Evolutionary conservation across 2,797 vertebrate genomes (phyloP), one percentile per base, ranked within the genome.

Genomic region (Oceanodroma leucorhoa): DNA sequence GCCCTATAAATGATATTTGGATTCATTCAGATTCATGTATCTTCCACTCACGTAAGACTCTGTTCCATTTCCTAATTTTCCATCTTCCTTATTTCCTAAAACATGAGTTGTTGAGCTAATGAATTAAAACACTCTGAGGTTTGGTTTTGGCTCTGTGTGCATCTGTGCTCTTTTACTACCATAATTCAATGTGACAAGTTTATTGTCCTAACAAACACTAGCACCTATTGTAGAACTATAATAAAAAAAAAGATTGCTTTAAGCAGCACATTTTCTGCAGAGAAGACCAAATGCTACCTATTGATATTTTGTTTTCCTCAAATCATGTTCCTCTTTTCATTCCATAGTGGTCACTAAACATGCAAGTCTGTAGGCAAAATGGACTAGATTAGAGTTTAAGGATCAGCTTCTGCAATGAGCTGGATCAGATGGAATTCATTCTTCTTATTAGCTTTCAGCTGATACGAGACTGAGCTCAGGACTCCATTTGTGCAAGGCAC

Each of bases 111-210:
- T 97, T 97, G 95, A 97, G 95, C 97, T 97, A 96, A 97, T 95
- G 95, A 98, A 94, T 97, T 97, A 96, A 97, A 97, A 96, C 15
- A 94, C 93, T 96, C 95, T 93, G 96, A 98, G 97, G 94, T 97
- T 97, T 98, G 95, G 80, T 93, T 97, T 97, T 95, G 95, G 96
- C 95, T 97, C 89, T 95, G 79, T 87, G 95, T 97, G 90, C 93
- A 96, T 97, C 94, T 95, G 91, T 91, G 90, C 86, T 97, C 94
- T 98, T 98, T 97, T 97, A 95, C 92, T 93, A 94, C 91, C 87
- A 88, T 98, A 97, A 98, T 97, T 98, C 97, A 97, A 94, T 88
- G 86, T 96, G 98, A 98, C 97, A 98, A 97, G 97, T 97, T 98
- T 97, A 97, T 97, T 97, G 97, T 97, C 97, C 97, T 95, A 96